Percentiles rank a stretch among this genome's conserved stretches.
Conservation (phyloP, 2,797 vertebrate species). For the Sciaenops ocellatus region DNA sequence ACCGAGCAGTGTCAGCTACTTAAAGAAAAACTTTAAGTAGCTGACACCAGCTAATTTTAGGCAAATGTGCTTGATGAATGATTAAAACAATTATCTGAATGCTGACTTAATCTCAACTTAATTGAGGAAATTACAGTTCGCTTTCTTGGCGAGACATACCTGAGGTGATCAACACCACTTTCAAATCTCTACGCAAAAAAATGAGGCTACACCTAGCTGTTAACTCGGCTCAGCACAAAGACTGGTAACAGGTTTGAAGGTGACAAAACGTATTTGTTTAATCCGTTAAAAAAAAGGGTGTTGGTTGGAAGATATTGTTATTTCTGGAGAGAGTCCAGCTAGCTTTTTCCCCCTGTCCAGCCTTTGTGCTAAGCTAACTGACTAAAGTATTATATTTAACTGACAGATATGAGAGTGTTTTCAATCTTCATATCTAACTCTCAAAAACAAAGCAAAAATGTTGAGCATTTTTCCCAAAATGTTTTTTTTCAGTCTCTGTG, state of each 20-base stretch:
- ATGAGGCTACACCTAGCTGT: background rate
- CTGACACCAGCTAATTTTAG: background rate
- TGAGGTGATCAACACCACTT: background rate
- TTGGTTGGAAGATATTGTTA: background rate
- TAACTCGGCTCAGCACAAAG: background rate
- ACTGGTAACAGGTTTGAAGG: background rate
- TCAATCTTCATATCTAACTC: background rate
- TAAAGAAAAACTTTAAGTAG: background rate
- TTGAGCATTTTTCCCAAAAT: background rate
- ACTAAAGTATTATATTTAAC: background rate
- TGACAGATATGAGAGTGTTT: background rate
- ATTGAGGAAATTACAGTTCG: background rate
- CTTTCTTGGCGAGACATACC: background rate
- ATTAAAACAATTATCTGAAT: background rate
- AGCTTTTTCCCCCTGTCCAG: background rate
- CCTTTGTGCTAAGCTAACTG: background rate
- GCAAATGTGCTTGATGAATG: background rate
- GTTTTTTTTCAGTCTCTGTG: background rate
- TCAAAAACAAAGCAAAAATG: background rate
- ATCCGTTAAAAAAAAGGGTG: background rate
- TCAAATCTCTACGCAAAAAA: background rate
- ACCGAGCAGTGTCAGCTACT: background rate
- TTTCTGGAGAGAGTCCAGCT: background rate
- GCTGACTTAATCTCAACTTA: background rate
- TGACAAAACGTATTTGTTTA: background rate